Conservation (phyloP, 2,113 vertebrate species). For the Bufo gargarizans region DNA sequence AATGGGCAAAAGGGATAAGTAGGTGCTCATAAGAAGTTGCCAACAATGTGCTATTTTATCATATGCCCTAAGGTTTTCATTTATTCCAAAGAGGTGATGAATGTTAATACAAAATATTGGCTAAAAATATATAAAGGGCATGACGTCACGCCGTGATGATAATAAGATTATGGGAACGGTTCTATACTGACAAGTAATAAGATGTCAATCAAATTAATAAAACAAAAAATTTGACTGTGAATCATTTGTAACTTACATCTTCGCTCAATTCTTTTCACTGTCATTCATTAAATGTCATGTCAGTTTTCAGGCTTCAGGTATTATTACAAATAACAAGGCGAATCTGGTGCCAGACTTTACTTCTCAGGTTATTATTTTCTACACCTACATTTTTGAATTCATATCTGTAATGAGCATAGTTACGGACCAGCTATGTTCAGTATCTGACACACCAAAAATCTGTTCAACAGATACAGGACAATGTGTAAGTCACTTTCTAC, state of each 20-base stretch:
- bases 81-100: too few species aligned
- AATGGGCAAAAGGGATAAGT: too few species aligned
- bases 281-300: conserved; percentile 5
- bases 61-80: background rate
- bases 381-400: background rate
- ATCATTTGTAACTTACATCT: background rate
- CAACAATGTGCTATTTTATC: background rate
- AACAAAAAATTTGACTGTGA: background rate
- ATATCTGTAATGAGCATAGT: background rate
- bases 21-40: background rate
- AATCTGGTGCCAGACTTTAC: background rate
- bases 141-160: background rate
- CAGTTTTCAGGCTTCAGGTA: background rate
- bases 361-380: background rate
- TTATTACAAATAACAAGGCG: background rate
- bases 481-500: background rate
- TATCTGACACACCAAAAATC: background rate
- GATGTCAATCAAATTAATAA: background rate
- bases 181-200: background rate
- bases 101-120: background rate
- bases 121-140: background rate
- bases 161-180: background rate
- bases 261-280: background rate
- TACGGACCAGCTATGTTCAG: too few species aligned
- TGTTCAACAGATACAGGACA: background rate